phyloP scores from a whole-genome alignment of 2,797 vertebrate genomes.

The Anguilla anguilla region DNA sequence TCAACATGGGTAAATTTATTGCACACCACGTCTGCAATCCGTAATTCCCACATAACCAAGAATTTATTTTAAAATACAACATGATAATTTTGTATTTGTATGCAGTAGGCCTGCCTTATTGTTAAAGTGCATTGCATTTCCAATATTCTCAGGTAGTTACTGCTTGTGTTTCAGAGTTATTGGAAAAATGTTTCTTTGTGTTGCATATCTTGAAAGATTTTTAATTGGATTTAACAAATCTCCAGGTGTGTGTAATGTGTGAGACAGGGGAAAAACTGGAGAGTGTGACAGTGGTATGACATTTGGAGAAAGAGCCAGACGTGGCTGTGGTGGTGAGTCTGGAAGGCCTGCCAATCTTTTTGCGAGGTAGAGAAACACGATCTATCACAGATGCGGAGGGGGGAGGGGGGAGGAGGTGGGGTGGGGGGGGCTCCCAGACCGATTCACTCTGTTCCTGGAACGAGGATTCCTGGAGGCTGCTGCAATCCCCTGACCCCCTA shows the following conservation, averaged over 20 bases:
- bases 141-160: neutral
- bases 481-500: constrained; percentile 12
- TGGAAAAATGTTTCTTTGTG: neutral
- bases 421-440: constrained; percentile 13
- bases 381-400: constrained; percentile 11
- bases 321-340: neutral
- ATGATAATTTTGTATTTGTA: neutral
- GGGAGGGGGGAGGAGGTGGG: neutral
- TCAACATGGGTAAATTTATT: neutral
- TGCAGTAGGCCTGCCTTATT: neutral
- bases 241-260: neutral
- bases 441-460: constrained; percentile 36
- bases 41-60: neutral
- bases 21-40: neutral
- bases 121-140: neutral
- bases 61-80: neutral
- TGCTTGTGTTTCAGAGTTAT: neutral
- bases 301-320: neutral
- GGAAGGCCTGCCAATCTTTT: constrained; percentile 13
- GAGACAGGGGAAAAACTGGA: neutral
- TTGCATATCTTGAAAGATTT: neutral
- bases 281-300: neutral
- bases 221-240: neutral
- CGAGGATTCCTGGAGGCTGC: constrained; percentile 32
- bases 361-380: neutral